Conservation (phyloP, 1,140 invertebrate species). For the Cotesia chilonis region DNA sequence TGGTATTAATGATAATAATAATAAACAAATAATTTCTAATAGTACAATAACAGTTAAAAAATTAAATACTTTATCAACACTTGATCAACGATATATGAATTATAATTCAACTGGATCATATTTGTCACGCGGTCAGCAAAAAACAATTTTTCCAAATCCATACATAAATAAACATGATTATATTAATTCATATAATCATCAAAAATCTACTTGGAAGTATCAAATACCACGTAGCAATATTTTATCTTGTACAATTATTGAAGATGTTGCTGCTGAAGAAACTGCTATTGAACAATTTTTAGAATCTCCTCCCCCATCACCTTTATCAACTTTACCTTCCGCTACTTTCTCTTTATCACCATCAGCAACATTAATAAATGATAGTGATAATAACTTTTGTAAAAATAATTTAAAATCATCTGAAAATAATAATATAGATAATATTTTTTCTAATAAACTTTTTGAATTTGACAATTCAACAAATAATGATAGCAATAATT, state of each 20-base stretch:
- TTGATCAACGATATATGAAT: constrained; percentile 38
- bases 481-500: too few species aligned
- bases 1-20: constrained; percentile 66
- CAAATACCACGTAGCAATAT: constrained; percentile 80
- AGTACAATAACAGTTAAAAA: constrained; percentile 66
- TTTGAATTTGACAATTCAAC: too few species aligned
- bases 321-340: too few species aligned
- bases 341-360: constrained; percentile 36
- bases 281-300: constrained; percentile 62
- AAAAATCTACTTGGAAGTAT: constrained; percentile 76
- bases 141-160: too few species aligned
- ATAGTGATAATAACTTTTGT: too few species aligned
- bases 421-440: too few species aligned
- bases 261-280: constrained; percentile 68
- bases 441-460: too few species aligned
- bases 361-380: background rate
- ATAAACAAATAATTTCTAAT: constrained; percentile 46
- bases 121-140: too few species aligned
- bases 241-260: constrained; percentile 84
- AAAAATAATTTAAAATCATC: too few species aligned
- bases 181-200: constrained; percentile 62
- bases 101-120: too few species aligned
- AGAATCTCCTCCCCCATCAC: constrained; percentile 46
- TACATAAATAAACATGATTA: too few species aligned
- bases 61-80: constrained; percentile 51